Conservation (phyloP, 2,888 invertebrate species). For the Pammene fasciana region DNA sequence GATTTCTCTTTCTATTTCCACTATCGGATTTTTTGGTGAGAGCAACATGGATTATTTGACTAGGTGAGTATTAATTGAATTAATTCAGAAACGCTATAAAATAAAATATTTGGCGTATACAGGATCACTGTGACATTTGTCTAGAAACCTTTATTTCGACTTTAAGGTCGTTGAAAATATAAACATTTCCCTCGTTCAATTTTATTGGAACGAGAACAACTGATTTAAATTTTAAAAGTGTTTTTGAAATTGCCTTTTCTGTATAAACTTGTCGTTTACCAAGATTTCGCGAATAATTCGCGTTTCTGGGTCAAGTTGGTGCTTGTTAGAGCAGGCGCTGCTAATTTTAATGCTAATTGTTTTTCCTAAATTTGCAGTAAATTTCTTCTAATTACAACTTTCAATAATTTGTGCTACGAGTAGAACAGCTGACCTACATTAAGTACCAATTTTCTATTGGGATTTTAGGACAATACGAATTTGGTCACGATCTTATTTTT, state of each 20-base stretch:
- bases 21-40: constrained; percentile 46
- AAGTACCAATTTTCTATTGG: neutral
- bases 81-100: neutral
- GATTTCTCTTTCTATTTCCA: constrained; percentile 49
- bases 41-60: constrained; percentile 44
- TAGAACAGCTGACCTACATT: constrained; percentile 3
- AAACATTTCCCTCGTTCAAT: neutral
- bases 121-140: neutral
- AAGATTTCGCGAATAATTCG: constrained; percentile 27
- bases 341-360: constrained; percentile 30
- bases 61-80: constrained; percentile 41
- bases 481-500: neutral
- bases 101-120: neutral
- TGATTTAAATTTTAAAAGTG: constrained; percentile 18
- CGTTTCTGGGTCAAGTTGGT: constrained; percentile 21
- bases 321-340: constrained; percentile 13
- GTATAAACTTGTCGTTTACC: constrained; percentile 17
- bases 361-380: constrained; percentile 10
- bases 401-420: constrained; percentile 2
- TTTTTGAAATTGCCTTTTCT: neutral
- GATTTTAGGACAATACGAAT: neutral
- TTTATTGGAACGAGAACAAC: neutral
- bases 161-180: no score
- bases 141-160: no score
- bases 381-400: neutral